Evolutionary conservation across 2,113 vertebrate species (phyloP).

Genomic region (Hiodon alosoides): DNA sequence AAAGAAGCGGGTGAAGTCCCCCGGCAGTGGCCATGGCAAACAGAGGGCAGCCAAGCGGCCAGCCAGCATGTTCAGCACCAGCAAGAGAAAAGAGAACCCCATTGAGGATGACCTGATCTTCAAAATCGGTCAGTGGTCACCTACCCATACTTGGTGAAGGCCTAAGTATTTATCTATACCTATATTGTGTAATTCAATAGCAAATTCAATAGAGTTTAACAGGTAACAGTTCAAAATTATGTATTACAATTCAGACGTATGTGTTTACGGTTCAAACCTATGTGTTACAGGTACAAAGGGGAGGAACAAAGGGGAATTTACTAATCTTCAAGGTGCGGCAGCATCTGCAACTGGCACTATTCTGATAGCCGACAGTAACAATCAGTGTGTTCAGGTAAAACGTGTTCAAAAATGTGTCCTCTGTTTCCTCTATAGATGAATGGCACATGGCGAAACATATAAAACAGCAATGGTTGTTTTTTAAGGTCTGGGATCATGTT

Average conservation of each 20-base stretch:
- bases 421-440: too few relatives aligned
- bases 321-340: conserved; percentile 94
- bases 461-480: too few relatives aligned
- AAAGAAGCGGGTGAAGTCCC: conserved; percentile 89
- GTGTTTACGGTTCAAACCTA: background rate
- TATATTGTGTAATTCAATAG: too few relatives aligned
- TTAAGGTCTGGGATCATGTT: too few relatives aligned
- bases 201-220: background rate
- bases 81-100: conserved; percentile 88
- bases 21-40: conserved; percentile 81
- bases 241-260: too few relatives aligned
- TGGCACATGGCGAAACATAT: too few relatives aligned
- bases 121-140: conserved; percentile 71
- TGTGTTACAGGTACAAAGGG: conserved; percentile 82
- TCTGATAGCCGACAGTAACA: conserved; percentile 96
- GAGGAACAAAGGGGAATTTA: conserved; percentile 97
- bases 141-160: background rate
- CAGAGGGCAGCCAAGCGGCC: conserved; percentile 89
- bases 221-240: conserved; percentile 11
- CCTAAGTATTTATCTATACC: background rate
- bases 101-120: conserved; percentile 96
- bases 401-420: too few relatives aligned
- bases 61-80: conserved; percentile 92
- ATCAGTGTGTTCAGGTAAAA: conserved; percentile 94
- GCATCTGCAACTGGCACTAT: conserved; percentile 81